A percentile compares a stretch with the other conserved stretches of the same genome.
phyloP scores from a whole-genome alignment of 2,113 vertebrate species.

The Bothrops jararaca region DNA sequence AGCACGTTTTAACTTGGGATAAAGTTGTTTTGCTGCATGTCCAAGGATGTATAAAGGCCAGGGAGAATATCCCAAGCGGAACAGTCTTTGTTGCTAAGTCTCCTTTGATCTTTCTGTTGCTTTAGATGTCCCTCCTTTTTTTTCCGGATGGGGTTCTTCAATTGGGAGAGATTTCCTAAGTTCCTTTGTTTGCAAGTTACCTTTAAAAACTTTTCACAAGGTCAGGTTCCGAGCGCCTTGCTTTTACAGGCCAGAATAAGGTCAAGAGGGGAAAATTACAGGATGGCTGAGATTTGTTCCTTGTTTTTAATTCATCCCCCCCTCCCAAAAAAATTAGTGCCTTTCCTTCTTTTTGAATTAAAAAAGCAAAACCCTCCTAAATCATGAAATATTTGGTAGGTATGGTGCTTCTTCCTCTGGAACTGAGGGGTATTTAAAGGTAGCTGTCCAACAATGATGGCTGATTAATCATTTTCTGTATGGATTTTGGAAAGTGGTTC shows the following conservation, averaged over 20 bases:
- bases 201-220: not conserved
- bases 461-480: not conserved
- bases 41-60: not conserved
- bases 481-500: not conserved
- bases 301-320: not conserved
- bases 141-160: not conserved
- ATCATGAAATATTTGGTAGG: not conserved
- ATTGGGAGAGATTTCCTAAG: not conserved
- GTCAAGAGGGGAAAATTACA: not conserved
- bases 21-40: not conserved
- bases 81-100: not conserved
- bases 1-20: not conserved
- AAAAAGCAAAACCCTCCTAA: not conserved
- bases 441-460: not conserved
- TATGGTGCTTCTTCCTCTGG: not conserved
- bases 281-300: not conserved
- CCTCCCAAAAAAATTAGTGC: no score
- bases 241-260: not conserved
- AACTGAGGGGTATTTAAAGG: not conserved
- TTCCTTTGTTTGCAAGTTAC: not conserved
- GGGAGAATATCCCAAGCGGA: not conserved
- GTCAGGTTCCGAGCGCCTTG: not conserved
- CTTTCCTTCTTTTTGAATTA: not conserved
- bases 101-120: not conserved
- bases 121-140: not conserved